These are phyloP conservation scores for Cherax quadricarinatus DNA, from an alignment of 1,140 invertebrate species.

Conservation along the genomic window DNA sequence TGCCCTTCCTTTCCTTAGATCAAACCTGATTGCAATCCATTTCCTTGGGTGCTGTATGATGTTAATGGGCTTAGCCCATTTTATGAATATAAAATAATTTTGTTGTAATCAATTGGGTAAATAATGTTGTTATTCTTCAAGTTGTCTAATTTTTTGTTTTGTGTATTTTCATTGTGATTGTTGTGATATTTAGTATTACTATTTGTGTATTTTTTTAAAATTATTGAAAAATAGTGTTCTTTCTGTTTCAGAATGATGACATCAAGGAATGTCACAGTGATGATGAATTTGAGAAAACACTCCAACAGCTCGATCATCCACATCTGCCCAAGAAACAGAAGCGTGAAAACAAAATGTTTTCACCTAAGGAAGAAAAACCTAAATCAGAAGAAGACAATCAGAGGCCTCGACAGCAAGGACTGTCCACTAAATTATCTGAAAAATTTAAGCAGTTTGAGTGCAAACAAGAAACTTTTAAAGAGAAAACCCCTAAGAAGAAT, in stretches of 20 bases:
- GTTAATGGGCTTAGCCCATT: no score
- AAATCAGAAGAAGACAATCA: slow-evolving; percentile 59
- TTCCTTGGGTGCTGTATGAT: no score
- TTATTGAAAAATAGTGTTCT: not conserved
- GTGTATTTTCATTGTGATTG: no score
- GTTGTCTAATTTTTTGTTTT: no score
- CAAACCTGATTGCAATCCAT: no score
- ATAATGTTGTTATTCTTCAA: no score
- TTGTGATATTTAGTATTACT: not conserved
- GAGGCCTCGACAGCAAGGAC: not conserved
- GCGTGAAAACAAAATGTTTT: not conserved
- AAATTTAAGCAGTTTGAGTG: slow-evolving; percentile 28
- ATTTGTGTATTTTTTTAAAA: not conserved
- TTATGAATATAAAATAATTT: no score
- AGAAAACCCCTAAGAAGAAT: not conserved
- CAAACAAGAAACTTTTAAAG: not conserved
- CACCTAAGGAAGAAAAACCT: slow-evolving; percentile 16
- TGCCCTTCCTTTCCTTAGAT: no score
- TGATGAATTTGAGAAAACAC: slow-evolving; percentile 41
- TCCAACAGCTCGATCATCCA: slow-evolving; percentile 36
- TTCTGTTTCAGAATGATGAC: not conserved
- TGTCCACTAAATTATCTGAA: slow-evolving; percentile 31
- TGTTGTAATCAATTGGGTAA: no score
- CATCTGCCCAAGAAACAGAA: slow-evolving; percentile 1
- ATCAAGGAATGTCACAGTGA: slow-evolving; percentile 21